Percentiles rank a stretch among this genome's conserved stretches.
These are phyloP conservation scores for Euura saliciscinereae DNA, from an alignment of 1,140 invertebrate species.

Conservation along the genomic window DNA sequence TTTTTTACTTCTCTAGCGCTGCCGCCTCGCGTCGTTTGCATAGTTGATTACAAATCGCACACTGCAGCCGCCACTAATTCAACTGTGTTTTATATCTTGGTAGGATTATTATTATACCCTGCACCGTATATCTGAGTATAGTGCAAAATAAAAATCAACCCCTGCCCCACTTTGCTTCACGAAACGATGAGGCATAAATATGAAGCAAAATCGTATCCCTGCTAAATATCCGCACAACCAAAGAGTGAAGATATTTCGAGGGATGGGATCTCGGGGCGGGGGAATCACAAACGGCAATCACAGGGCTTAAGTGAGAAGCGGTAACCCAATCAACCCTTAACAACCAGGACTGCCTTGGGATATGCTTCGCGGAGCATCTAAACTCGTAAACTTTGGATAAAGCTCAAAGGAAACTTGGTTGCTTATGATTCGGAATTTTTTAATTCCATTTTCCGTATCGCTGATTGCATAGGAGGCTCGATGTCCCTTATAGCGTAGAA, in stretches of 20 bases:
- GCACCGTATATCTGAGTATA: too few relatives aligned
- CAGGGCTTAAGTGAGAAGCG: slow-evolving; percentile 35
- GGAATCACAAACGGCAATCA: slow-evolving; percentile 50
- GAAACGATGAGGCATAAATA: too few relatives aligned
- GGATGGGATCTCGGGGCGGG: slow-evolving; percentile 16
- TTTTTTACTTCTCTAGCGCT: slow-evolving; percentile 11
- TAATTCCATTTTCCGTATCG: slow-evolving; percentile 1
- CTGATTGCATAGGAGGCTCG: background rate
- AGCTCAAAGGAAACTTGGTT: slow-evolving; percentile 3
- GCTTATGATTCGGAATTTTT: background rate
- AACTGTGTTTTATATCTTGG: too few relatives aligned
- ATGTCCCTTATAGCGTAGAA: background rate
- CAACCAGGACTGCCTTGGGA: slow-evolving; percentile 1
- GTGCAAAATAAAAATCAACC: too few relatives aligned
- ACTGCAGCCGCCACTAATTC: background rate
- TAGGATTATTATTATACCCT: too few relatives aligned
- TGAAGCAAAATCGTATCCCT: too few relatives aligned
- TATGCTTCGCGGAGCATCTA: slow-evolving; percentile 4
- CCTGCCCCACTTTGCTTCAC: too few relatives aligned
- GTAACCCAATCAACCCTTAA: slow-evolving; percentile 41
- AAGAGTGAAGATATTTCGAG: background rate
- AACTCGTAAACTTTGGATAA: background rate
- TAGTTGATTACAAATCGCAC: slow-evolving; percentile 40
- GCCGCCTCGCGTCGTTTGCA: slow-evolving; percentile 38
- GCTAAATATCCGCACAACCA: too few relatives aligned